Evolutionary conservation across 2,113 vertebrate genomes (phyloP).

Genomic region (Thunnus thynnus): DNA sequence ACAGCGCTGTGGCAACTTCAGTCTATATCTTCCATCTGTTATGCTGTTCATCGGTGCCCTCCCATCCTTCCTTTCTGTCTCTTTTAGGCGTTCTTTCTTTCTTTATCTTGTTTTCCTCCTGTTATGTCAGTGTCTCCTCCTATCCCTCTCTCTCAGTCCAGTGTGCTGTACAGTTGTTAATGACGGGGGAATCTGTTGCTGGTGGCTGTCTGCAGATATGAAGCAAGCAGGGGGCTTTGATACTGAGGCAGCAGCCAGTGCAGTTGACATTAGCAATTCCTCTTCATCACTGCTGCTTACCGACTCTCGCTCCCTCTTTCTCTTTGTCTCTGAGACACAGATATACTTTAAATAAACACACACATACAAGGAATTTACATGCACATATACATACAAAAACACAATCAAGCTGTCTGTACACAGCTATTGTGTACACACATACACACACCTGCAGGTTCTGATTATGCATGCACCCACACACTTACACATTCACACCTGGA

Average conservation of each 20-base stretch:
- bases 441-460: background rate
- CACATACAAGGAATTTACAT: background rate
- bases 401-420: background rate
- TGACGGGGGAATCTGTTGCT: slow-evolving; percentile 56
- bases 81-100: background rate
- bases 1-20: background rate
- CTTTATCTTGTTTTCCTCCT: slow-evolving; percentile 20
- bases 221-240: slow-evolving; percentile 58
- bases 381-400: background rate
- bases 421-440: background rate
- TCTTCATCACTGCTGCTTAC: slow-evolving; percentile 67
- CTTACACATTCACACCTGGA: background rate
- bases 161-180: slow-evolving; percentile 49
- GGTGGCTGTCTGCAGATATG: slow-evolving; percentile 64
- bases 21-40: background rate
- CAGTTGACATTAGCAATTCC: slow-evolving; percentile 66
- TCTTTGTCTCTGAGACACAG: slow-evolving; percentile 19
- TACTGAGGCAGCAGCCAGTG: slow-evolving; percentile 53
- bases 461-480: background rate
- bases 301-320: background rate
- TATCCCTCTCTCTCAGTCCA: background rate
- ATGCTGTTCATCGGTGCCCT: background rate
- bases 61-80: background rate
- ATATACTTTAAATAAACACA: slow-evolving; percentile 32
- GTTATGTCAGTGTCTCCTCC: slow-evolving; percentile 12